A percentile compares a stretch with the other conserved stretches of the same genome.
phyloP scores from a whole-genome alignment of 1,140 invertebrate genomes.

The Periplaneta americana region DNA sequence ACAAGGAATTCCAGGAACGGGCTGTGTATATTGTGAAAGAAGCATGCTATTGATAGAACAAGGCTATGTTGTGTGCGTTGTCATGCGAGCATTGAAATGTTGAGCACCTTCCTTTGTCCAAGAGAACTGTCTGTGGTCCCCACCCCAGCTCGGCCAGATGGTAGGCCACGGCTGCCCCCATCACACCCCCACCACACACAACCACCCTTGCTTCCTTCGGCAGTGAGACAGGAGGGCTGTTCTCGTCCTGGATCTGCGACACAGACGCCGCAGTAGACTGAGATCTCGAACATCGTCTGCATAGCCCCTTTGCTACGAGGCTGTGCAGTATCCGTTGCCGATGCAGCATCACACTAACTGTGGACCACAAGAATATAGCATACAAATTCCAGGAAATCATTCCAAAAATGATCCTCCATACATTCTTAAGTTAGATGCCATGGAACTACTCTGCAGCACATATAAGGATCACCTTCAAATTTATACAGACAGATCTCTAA shows the following conservation, averaged over 20 bases:
- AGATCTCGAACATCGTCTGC: neutral
- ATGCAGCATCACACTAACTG: neutral
- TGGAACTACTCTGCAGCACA: too few relatives aligned
- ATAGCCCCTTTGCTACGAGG: neutral
- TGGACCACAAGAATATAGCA: too few relatives aligned
- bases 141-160: slow-evolving; percentile 82
- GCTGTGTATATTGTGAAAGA: too few relatives aligned
- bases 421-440: too few relatives aligned
- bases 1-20: too few relatives aligned
- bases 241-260: neutral
- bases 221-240: neutral
- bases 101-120: slow-evolving; percentile 79
- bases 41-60: too few relatives aligned
- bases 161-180: slow-evolving; percentile 91
- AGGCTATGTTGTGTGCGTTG: too few relatives aligned
- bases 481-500: too few relatives aligned
- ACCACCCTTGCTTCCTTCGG: slow-evolving; percentile 55
- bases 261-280: neutral
- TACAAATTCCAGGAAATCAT: too few relatives aligned
- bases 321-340: neutral
- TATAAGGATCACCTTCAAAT: too few relatives aligned
- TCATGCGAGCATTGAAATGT: too few relatives aligned
- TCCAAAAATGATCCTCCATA: too few relatives aligned
- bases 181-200: slow-evolving; percentile 91
- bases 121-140: slow-evolving; percentile 73